Evolutionary conservation across 2,113 vertebrate species (phyloP), one percentile per base, ranked within the genome.

Genomic region (Toxotes jaculatrix): DNA sequence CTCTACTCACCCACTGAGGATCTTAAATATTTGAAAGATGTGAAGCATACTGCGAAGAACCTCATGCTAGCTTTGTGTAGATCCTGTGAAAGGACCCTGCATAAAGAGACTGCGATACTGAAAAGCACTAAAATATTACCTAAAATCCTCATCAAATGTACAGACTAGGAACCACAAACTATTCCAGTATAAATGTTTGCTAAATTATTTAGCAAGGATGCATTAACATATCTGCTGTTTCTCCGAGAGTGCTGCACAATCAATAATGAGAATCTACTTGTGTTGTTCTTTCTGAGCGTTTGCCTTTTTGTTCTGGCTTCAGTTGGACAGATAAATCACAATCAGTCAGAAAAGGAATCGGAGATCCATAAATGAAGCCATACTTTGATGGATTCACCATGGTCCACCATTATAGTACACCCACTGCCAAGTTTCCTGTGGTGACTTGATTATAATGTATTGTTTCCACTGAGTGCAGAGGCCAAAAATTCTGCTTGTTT

Each of bases 11-110:
- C 38, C 76, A 63, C 74, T 75, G 78, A 81, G 79, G 60, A 74
- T 85, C 77, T 77, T 83, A 67, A 88, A 84, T 74, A 85, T 83
- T 79, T 80, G 27, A 83, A 83, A 88, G 69, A 80, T 12, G 12
- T 60, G 59, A 68, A 77, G 67, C 74, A 32, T 11, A 61, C 45
- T 59, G 68, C 56, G 78, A 68, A 59, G 57, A 78, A 31, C 40
- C n/a, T 66, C 51, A 49, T 66, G 27, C 56, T 64, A 55, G 73
- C 68, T 86, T 84, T 84, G 74, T 73, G 49, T 43, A 65, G 51
- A 57, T 86, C 71, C 47, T 12, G 17, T 77, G 56, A 82, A 87
- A 78, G 61, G 2, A 80, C 19, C 53, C 31, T 5, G 7, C 57
- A 66, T 57, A 74, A 32, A 45, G 21, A 57, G 36, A 49, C 19